Conservation (phyloP, 2,888 invertebrate genomes). For the Scrobipalpa costella region DNA sequence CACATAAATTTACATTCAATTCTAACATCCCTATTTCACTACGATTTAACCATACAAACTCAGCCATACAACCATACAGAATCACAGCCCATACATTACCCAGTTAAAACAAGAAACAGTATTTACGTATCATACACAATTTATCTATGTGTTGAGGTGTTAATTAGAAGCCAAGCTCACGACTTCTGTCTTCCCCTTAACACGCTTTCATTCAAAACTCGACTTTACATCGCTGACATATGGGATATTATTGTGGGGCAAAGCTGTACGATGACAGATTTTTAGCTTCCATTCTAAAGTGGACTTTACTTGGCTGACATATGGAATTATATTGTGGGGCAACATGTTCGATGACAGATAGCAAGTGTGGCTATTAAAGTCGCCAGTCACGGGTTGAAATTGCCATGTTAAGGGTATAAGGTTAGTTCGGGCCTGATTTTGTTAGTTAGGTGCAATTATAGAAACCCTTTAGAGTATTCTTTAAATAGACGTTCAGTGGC, state of each 20-base stretch:
- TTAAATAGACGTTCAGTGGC: neutral
- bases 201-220: neutral
- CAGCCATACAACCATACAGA: conserved; percentile 13
- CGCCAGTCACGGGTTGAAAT: conserved; percentile 72
- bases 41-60: conserved; percentile 11
- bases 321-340: neutral
- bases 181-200: conserved; percentile 49
- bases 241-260: neutral
- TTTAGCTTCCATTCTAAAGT: neutral
- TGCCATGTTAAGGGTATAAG: conserved; percentile 62
- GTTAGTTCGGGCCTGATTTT: conserved; percentile 34
- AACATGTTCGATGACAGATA: conserved; percentile 56
- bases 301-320: neutral
- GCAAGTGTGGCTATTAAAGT: conserved; percentile 68
- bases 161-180: conserved; percentile 79
- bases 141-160: conserved; percentile 76
- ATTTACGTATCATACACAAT: conserved; percentile 63
- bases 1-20: neutral
- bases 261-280: neutral
- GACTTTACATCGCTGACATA: neutral
- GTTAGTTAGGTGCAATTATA: conserved; percentile 1
- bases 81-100: conserved; percentile 18
- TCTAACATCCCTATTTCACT: neutral
- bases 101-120: conserved; percentile 14
- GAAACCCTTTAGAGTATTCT: neutral